These are phyloP conservation scores for Melanocharis versteri DNA, from an alignment of 2,113 vertebrate species.

Conservation along the genomic window DNA sequence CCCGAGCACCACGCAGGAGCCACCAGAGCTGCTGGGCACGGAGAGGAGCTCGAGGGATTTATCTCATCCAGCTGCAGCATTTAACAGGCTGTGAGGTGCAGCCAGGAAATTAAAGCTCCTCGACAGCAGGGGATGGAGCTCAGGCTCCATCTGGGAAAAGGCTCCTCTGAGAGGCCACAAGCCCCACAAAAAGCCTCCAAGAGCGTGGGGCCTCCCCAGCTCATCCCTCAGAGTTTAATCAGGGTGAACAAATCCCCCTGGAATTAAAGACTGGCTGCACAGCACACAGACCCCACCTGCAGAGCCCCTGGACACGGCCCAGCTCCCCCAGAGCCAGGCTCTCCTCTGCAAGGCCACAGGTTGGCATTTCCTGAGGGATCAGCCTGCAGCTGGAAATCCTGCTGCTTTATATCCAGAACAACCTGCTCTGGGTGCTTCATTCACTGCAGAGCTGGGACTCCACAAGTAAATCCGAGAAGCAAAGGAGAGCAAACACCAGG, in stretches of 20 bases:
- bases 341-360: background rate
- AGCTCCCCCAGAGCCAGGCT: too few species aligned
- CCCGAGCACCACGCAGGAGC: accelerated
- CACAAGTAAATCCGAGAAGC: accelerated
- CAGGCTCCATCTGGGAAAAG: background rate
- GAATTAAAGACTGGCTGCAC: accelerated
- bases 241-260: background rate
- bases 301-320: background rate
- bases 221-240: background rate
- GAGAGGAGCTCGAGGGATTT: background rate
- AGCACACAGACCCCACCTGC: background rate
- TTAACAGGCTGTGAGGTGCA: background rate
- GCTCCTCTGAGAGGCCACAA: background rate
- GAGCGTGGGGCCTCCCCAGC: background rate
- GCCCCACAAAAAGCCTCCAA: background rate
- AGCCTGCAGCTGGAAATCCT: background rate
- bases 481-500: background rate
- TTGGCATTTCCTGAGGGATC: background rate
- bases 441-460: background rate
- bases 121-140: background rate
- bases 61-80: background rate
- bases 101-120: background rate
- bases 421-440: background rate
- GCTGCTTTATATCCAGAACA: accelerated
- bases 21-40: background rate